Evolutionary conservation across 2,888 invertebrate genomes (phyloP).

Genomic region (Diplazon laetatorius): DNA sequence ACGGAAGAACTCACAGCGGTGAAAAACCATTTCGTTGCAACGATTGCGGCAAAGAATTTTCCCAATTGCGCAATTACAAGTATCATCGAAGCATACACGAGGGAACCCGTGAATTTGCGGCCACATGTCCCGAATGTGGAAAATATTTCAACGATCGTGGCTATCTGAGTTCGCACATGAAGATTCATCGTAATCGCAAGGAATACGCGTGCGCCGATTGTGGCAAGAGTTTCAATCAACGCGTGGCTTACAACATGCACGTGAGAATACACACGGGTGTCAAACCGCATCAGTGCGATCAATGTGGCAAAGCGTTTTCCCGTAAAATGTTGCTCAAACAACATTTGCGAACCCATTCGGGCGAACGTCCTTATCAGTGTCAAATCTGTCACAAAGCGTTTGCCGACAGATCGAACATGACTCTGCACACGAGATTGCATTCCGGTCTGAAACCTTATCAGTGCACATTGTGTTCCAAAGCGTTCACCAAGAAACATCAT

Average conservation of each 20-base stretch:
- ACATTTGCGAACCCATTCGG: constrained; percentile 92
- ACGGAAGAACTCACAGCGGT: constrained; percentile 81
- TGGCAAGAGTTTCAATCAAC: constrained; percentile 92
- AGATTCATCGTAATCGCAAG: constrained; percentile 92
- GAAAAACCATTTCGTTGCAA: constrained; percentile 87
- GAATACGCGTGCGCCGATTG: constrained; percentile 92
- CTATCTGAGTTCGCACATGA: constrained; percentile 93
- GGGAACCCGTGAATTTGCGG: constrained; percentile 92
- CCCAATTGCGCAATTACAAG: constrained; percentile 92
- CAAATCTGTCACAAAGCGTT: constrained; percentile 92
- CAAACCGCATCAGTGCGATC: constrained; percentile 90
- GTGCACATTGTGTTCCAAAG: constrained; percentile 88
- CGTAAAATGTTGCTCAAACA: constrained; percentile 93
- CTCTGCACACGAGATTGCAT: constrained; percentile 90
- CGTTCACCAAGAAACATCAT: constrained; percentile 94
- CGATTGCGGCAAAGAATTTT: constrained; percentile 92
- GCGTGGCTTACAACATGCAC: constrained; percentile 95
- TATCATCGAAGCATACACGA: constrained; percentile 92
- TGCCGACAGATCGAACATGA: constrained; percentile 93
- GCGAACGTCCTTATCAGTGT: constrained; percentile 91
- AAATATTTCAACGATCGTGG: constrained; percentile 93
- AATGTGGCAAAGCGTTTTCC: constrained; percentile 92
- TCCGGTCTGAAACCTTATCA: constrained; percentile 91
- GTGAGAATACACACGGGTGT: constrained; percentile 92
- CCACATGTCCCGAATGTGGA: constrained; percentile 89